Evolutionary conservation across 1,140 invertebrate genomes (phyloP).

Genomic region (Drosophila navojoa): DNA sequence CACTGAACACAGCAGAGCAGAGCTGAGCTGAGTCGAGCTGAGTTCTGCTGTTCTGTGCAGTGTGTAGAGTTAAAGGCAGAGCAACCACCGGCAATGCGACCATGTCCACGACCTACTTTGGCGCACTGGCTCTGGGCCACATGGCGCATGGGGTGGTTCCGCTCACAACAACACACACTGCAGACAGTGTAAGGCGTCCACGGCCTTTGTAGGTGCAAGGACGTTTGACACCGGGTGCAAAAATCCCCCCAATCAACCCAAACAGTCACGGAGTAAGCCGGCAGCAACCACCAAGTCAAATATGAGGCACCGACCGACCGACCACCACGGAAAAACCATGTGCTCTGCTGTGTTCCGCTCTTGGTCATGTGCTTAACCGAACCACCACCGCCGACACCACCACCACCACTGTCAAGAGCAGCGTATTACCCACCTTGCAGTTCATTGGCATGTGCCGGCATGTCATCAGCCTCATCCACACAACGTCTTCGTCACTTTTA

Average conservation of each 20-base stretch:
- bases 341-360: constrained; percentile 46
- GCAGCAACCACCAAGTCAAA: constrained; percentile 35
- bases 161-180: constrained; percentile 64
- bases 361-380: constrained; percentile 70
- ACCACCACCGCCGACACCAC: constrained; percentile 32
- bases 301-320: constrained; percentile 53
- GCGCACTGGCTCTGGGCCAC: constrained; percentile 74
- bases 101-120: constrained; percentile 70
- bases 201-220: constrained; percentile 78
- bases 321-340: constrained; percentile 42
- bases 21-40: constrained; percentile 24
- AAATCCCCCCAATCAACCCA: constrained; percentile 51
- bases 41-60: background rate
- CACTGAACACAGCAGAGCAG: constrained; percentile 45
- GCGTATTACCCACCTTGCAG: constrained; percentile 34
- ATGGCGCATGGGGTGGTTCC: constrained; percentile 81
- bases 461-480: constrained; percentile 73
- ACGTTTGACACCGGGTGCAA: constrained; percentile 62
- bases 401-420: background rate
- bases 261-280: constrained; percentile 36
- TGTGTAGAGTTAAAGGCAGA: constrained; percentile 24
- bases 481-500: constrained; percentile 79
- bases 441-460: constrained; percentile 74
- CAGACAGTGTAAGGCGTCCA: constrained; percentile 18
- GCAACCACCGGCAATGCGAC: constrained; percentile 63